A percentile compares a stretch with the other conserved stretches of the same genome.
Conservation (phyloP, 2,797 vertebrate species). For the Psittacula echo region DNA sequence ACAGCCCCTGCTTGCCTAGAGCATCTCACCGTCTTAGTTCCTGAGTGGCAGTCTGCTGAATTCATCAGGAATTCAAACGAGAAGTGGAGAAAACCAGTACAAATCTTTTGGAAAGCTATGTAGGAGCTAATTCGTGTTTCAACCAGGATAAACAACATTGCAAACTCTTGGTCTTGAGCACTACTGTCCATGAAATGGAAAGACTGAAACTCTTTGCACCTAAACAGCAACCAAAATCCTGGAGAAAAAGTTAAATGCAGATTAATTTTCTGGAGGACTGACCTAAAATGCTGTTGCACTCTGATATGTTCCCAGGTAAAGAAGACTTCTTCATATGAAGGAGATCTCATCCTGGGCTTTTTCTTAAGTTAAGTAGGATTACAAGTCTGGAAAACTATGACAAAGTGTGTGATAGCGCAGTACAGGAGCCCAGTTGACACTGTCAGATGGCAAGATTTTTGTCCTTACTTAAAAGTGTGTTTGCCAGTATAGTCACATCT, state of each 20-base stretch:
- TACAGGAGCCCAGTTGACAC: neutral
- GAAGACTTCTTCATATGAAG: neutral
- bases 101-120: neutral
- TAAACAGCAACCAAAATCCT: neutral
- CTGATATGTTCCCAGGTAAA: neutral
- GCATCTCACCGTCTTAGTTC: neutral
- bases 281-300: neutral
- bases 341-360: neutral
- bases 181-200: neutral
- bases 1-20: neutral
- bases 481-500: neutral
- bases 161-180: neutral
- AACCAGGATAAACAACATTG: neutral
- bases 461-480: neutral
- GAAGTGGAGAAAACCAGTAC: neutral
- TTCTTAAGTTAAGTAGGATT: neutral
- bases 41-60: neutral
- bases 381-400: neutral
- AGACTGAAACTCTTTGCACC: neutral
- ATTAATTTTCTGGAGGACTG: neutral
- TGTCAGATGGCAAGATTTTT: neutral
- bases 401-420: neutral
- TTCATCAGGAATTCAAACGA: neutral
- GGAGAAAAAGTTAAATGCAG: neutral
- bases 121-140: neutral